Base-by-base conservation (phyloP, 2,797 vertebrate genomes). In the Alca torda region DNA sequence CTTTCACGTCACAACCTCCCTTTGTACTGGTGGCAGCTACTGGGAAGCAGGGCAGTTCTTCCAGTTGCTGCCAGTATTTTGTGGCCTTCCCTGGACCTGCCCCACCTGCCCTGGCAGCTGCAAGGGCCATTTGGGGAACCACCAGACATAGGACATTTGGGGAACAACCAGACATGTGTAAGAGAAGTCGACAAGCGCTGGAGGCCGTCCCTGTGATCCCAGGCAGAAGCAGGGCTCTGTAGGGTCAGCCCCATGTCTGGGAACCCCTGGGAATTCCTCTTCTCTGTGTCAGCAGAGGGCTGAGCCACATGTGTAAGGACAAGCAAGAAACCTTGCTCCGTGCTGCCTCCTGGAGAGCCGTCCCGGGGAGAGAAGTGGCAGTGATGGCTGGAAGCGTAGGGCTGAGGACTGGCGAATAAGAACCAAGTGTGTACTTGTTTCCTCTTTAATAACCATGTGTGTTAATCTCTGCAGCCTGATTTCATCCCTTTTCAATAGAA, bases 311-410 rank as follows among this genome's bases (percentile, higher is more conserved):
- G 16, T 48, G 28, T 31, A 25, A 11, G 48, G 51, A 23, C 48
- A 39, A 50, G 17, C 21, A 24, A 33, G 69, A 45, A 48, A 41
- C 35, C 14, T 63, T 64, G 19, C n/a, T n/a, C 14, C 0, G 0
- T 51, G 56, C 28, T 39, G 28, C 41, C 54, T 21, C 16, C 24
- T 15, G 70, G 54, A n/a, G 46, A 60, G 53, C 23, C 16, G 15
- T 53, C 61, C n/a, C 10, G 4, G 33, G 54, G 33, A 53, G 53
- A 28, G 37, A 48, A 8, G 35, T 50, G 56, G 33, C 0, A 0
- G 24, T 1, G 11, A 5, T 18, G 33, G 56, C 48, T 1, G 0
- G 12, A 54, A 61, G 48, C 2, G 37, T 28, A 15, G 50, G 31
- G 37, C 45, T n/a, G 51, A 37, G 70, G 43, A 9, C 0, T 76